phyloP scores from a whole-genome alignment of 2,888 invertebrate species.

The Alcis repandata region DNA sequence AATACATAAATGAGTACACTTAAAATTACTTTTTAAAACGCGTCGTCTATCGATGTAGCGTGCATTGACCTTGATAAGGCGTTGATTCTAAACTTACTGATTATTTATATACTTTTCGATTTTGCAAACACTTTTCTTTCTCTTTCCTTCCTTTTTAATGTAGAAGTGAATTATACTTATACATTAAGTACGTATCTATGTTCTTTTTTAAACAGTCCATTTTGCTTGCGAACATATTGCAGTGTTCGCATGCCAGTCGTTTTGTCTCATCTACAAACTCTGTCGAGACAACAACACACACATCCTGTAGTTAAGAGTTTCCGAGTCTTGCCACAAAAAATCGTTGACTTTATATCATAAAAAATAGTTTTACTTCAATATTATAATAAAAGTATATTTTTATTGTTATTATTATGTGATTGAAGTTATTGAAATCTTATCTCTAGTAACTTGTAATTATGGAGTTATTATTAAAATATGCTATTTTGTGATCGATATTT shows the following conservation, averaged over 20 bases:
- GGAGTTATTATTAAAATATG: no score
- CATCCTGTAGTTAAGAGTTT: no score
- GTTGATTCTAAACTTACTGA: constrained; percentile 11
- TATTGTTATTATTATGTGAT: no score
- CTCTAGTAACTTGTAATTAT: no score
- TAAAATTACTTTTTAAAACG: constrained; percentile 20
- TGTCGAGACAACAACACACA: not conserved
- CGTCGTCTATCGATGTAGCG: constrained; percentile 40
- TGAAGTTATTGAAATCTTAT: no score
- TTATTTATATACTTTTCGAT: not conserved
- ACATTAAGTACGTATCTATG: constrained; percentile 33
- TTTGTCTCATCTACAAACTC: not conserved
- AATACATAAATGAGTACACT: not conserved
- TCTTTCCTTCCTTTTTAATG: not conserved
- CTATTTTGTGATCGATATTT: no score
- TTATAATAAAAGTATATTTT: no score
- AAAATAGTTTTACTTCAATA: no score
- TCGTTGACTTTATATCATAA: no score
- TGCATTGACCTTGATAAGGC: constrained; percentile 39
- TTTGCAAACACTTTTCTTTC: not conserved
- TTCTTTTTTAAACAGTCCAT: not conserved
- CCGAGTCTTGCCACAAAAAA: no score
- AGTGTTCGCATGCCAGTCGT: not conserved
- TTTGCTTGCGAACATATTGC: not conserved
- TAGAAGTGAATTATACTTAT: constrained; percentile 42